Percentiles rank a stretch among this genome's conserved stretches.
These are phyloP conservation scores for Limulus polyphemus DNA, from an alignment of 2,888 invertebrate genomes.

Conservation along the genomic window DNA sequence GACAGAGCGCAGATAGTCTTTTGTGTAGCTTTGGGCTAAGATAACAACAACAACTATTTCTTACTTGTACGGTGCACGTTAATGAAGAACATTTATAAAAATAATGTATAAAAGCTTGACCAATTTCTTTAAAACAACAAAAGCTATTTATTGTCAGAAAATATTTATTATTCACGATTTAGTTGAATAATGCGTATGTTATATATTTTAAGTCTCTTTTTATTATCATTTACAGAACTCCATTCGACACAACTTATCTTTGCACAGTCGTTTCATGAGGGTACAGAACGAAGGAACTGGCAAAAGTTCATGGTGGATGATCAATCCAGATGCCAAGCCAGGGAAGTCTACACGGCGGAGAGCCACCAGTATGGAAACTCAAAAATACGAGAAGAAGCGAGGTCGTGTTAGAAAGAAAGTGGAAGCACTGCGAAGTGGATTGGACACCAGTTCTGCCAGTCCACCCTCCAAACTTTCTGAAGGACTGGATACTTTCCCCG, in stretches of 20 bases:
- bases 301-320: constrained; percentile 99
- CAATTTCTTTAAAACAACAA: too few relatives aligned
- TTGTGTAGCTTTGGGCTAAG: too few relatives aligned
- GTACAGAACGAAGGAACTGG: constrained; percentile 94
- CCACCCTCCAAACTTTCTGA: constrained; percentile 83
- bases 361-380: constrained; percentile 94
- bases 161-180: too few relatives aligned
- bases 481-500: constrained; percentile 76
- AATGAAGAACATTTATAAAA: too few relatives aligned
- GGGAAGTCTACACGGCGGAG: constrained; percentile 93
- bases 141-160: too few relatives aligned
- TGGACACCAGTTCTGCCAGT: constrained; percentile 59
- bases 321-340: constrained; percentile 97
- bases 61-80: too few relatives aligned
- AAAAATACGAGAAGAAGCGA: constrained; percentile 81
- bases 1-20: too few relatives aligned
- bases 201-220: background rate
- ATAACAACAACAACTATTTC: too few relatives aligned
- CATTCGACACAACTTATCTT: constrained; percentile 46
- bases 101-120: too few relatives aligned
- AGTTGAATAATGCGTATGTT: too few relatives aligned
- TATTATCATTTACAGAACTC: constrained; percentile 40
- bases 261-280: constrained; percentile 57
- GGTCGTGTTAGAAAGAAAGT: constrained; percentile 88
- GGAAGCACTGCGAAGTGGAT: constrained; percentile 33